Base-by-base conservation (phyloP, 2,113 vertebrate species). In the Pedionomus torquatus region DNA sequence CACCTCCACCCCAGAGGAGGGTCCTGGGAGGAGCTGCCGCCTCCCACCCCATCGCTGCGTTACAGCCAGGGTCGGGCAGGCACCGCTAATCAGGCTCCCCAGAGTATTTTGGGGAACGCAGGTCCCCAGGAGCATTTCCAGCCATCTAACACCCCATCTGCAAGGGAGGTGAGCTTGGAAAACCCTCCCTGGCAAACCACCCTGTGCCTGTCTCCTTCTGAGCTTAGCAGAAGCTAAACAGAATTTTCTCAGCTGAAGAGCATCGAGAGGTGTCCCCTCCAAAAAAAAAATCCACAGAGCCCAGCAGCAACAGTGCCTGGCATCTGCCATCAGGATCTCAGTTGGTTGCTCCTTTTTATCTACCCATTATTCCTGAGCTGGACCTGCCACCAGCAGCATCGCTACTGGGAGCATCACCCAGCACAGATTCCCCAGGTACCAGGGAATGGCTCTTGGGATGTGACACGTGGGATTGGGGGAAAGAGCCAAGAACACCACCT, bases 31-130 rank as follows among this genome's bases (percentile, higher is more conserved):
- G 43, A 87, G 39, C 1, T 81, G 49, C 41, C 0, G 0, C 25
- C 44, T 75, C 15, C 61, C n/a, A 57, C 44, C 12, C 26, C 68
- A 37, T 4, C 3, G 2, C 66, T 86, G 75, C 10, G 4, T 5
- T 13, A 20, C 2, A 41, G 28, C 70, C 23, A 8, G 20, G 17
- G 14, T 2, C 1, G 1, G 39, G 28, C 23, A 81, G 0, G 9
- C 10, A 52, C 9, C 0, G 0, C 7, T 10, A 51, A 4, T 6
- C 3, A 0, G 49, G 23, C 10, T 61, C 64, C n/a, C 17, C 5
- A 16, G 23, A 13, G 44, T 8, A 23, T 39, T 82, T 4, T 4
- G 44, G 69, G 74, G 44, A 74, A 70, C 0, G 4, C 23, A 35
- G 13, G 17, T 61, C 18, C 61, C 14, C 52, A 44, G 3, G 65